phyloP scores from a whole-genome alignment of 1,140 invertebrate species.

The Maconellicoccus hirsutus region DNA sequence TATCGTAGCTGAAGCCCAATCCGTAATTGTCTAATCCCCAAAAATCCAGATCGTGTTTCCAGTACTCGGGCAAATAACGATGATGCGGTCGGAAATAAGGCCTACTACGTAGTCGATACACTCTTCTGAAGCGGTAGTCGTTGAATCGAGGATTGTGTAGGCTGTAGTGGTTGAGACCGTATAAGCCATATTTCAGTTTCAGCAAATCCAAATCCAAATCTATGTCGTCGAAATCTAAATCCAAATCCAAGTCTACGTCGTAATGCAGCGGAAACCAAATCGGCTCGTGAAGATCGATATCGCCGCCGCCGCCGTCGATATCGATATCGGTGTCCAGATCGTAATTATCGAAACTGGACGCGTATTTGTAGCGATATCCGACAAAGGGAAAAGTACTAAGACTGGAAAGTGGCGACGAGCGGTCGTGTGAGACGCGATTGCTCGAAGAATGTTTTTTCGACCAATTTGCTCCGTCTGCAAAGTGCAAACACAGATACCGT shows the following conservation, averaged over 20 bases:
- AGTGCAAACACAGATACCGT: too few relatives aligned
- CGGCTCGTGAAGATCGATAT: neutral
- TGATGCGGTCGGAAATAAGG: neutral
- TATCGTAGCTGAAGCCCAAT: slow-evolving; percentile 6
- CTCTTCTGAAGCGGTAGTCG: neutral
- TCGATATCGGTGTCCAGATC: neutral
- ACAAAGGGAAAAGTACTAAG: too few relatives aligned
- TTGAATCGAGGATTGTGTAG: neutral
- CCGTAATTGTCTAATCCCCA: slow-evolving; percentile 7
- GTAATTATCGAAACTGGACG: neutral
- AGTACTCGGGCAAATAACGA: neutral
- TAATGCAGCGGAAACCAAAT: neutral
- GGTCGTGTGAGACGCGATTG: too few relatives aligned
- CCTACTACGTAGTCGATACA: neutral
- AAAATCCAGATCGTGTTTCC: slow-evolving; percentile 10
- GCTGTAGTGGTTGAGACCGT: neutral
- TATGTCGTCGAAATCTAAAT: slow-evolving; percentile 4
- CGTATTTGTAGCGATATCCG: neutral
- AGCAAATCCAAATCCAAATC: slow-evolving; percentile 14
- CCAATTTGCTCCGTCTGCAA: too few relatives aligned
- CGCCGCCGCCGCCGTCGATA: neutral
- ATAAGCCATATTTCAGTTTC: slow-evolving; percentile 5
- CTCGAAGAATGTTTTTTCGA: too few relatives aligned
- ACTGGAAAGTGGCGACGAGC: too few relatives aligned
- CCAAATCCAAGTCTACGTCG: neutral